Evolutionary conservation across 2,888 invertebrate genomes (phyloP).

Genomic region (Dimorphilus gyrociliatus): DNA sequence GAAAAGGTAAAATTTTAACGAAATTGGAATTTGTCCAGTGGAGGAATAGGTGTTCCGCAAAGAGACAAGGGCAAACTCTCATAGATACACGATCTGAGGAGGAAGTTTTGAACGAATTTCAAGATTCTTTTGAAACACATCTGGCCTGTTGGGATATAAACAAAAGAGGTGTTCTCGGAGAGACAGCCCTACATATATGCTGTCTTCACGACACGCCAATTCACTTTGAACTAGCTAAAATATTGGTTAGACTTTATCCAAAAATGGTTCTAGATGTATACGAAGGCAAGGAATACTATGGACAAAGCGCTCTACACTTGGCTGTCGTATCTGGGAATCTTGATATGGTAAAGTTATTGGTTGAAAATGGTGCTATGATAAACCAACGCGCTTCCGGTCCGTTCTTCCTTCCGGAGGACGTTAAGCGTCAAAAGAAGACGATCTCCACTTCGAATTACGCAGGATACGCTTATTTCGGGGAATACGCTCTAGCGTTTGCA

Average conservation of each 20-base stretch:
- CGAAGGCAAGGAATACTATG: conserved; percentile 90
- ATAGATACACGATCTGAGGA: conserved; percentile 11
- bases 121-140: conserved; percentile 23
- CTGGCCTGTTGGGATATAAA: conserved; percentile 94
- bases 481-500: conserved; percentile 91
- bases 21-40: conserved; percentile 41
- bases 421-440: conserved; percentile 44
- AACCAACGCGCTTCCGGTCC: conserved; percentile 80
- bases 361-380: conserved; percentile 78
- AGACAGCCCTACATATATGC: conserved; percentile 79
- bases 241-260: conserved; percentile 75
- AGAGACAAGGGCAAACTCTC: conserved; percentile 9
- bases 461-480: conserved; percentile 88
- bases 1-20: conserved; percentile 19
- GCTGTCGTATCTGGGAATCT: conserved; percentile 93
- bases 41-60: conserved; percentile 59
- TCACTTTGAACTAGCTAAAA: conserved; percentile 66
- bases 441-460: conserved; percentile 40
- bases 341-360: conserved; percentile 76
- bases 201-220: conserved; percentile 78
- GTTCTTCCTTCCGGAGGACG: conserved; percentile 87
- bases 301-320: conserved; percentile 80
- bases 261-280: conserved; percentile 79
- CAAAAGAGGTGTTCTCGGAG: conserved; percentile 81
- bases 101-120: conserved; percentile 15